These are phyloP conservation scores for Solenodon paradoxus DNA, from an alignment of 2,113 vertebrate species.

Conservation along the genomic window DNA sequence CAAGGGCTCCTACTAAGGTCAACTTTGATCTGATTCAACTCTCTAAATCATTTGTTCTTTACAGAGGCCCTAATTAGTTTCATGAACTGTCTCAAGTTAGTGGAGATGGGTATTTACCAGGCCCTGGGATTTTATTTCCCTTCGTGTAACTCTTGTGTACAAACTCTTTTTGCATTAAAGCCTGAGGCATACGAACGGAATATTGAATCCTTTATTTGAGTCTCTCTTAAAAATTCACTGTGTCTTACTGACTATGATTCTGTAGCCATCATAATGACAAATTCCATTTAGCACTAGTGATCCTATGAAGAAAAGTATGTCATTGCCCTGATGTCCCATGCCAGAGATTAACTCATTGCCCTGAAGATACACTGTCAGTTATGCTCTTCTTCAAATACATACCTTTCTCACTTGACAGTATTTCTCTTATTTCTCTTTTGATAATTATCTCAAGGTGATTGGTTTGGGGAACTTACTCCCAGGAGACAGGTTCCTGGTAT, in stretches of 20 bases:
- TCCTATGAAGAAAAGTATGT: background rate
- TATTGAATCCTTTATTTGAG: background rate
- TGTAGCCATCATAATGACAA: background rate
- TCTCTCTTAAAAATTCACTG: background rate
- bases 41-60: background rate
- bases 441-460: slow-evolving; percentile 55
- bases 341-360: slow-evolving; percentile 17
- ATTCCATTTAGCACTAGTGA: slow-evolving; percentile 14
- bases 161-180: background rate
- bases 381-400: slow-evolving; percentile 47
- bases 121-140: background rate
- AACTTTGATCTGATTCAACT: background rate
- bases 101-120: background rate
- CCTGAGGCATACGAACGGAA: background rate
- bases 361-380: slow-evolving; percentile 18
- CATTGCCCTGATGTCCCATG: background rate
- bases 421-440: slow-evolving; percentile 38
- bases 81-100: background rate
- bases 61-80: background rate
- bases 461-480: slow-evolving; percentile 16
- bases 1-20: background rate
- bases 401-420: background rate
- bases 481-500: background rate
- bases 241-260: background rate
- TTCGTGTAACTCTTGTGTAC: background rate